phyloP scores from a whole-genome alignment of 2,888 invertebrate species.

The Agriopis leucophaearia region DNA sequence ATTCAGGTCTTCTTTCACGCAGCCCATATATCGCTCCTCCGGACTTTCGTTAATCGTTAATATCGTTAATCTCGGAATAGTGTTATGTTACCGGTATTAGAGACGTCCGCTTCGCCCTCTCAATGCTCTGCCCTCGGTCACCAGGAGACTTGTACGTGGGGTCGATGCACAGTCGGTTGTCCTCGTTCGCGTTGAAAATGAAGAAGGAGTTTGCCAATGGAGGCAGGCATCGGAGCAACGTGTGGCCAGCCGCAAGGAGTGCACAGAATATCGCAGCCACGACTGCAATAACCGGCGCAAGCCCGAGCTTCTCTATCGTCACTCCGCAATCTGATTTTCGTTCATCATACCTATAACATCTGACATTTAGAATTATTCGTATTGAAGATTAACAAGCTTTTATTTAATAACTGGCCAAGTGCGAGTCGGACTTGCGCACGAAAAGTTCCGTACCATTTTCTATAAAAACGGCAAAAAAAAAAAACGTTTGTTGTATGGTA shows the following conservation, averaged over 20 bases:
- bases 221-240: conserved; percentile 67
- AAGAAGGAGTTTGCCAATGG: conserved; percentile 72
- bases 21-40: too few relatives aligned
- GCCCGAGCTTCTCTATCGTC: conserved; percentile 55
- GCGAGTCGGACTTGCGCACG: too few relatives aligned
- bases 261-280: conserved; percentile 54
- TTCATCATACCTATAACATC: conserved; percentile 61
- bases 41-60: too few relatives aligned
- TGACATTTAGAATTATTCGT: not conserved
- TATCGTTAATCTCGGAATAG: too few relatives aligned
- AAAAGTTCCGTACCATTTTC: too few relatives aligned
- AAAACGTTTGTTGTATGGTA: too few relatives aligned
- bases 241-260: conserved; percentile 63
- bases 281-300: conserved; percentile 60
- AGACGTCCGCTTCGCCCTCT: conserved; percentile 55
- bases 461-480: too few relatives aligned
- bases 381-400: too few relatives aligned
- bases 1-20: too few relatives aligned
- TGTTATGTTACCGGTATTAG: conserved; percentile 63
- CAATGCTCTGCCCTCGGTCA: conserved; percentile 41
- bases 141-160: conserved; percentile 53
- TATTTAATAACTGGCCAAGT: too few relatives aligned
- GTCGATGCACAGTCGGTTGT: conserved; percentile 73
- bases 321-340: conserved; percentile 56
- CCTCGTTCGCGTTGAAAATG: conserved; percentile 79